Base-by-base conservation (phyloP, 1,140 invertebrate species). In the Rhopalosiphum maidis region DNA sequence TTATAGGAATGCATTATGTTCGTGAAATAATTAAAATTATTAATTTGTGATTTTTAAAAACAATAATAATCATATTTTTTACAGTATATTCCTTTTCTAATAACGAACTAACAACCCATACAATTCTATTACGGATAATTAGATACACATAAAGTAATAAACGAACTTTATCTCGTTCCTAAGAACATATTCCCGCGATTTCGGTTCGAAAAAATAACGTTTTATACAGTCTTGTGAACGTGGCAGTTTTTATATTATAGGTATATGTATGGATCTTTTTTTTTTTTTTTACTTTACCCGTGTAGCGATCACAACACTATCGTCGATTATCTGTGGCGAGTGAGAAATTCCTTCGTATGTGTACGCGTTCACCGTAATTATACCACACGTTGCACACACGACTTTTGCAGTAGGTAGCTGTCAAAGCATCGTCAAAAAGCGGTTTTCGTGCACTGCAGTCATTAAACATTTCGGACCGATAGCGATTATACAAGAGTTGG, bases 381-480 rank as follows among this genome's bases (percentile, higher is more conserved):
- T 18, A n/a, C 30, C 30, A n/a, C 11, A n/a, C 60, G 30, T 4
- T n/a, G 22, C 22, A 86, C 11, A 54, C 41, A n/a, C 23, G 41
- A 37, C 21, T 89, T 54, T 89, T 54, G 87, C 87, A 37, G 48
- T 54, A 23, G n/a, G 48, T 37, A 35, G n/a, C 87, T 54, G 46
- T 89, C 87, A 23, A 89, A 89, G 35, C n/a, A 30, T 87, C 43
- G 86, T 87, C 25, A 87, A 87, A 87, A 48, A 48, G 25, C 48
- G 87, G 87, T 89, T 54, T 30, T n/a, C 48, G 87, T 35, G 87
- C 46, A 54, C 46, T 6, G 48, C 51, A 48, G 35, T 89, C 48
- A 51, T 35, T 35, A 54, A 5, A 54, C n/a, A 9, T 54, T 89
- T n/a, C 0, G 11, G 30, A n/a, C 48, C 46, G 46, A 37, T 86